Conservation (phyloP, 2,888 invertebrate species). For the Eurytoma californica region DNA sequence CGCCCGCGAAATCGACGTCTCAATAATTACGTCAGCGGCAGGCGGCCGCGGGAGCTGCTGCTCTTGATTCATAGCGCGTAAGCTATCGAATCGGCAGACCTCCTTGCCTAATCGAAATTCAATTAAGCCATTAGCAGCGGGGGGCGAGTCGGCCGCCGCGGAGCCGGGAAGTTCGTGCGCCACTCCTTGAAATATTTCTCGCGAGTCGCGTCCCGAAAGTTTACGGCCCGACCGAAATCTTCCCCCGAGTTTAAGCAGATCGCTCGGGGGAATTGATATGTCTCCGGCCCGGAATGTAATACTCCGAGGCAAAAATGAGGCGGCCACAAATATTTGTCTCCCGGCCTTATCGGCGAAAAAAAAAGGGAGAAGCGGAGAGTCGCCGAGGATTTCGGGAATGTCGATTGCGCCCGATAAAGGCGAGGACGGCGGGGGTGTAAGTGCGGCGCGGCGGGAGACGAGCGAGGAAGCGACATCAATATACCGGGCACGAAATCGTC, state of each 20-base stretch:
- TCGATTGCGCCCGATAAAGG: constrained; percentile 42
- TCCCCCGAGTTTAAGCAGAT: constrained; percentile 5
- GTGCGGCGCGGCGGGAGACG: constrained; percentile 6
- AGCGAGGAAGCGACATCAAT: constrained; percentile 64
- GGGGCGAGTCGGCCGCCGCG: background rate
- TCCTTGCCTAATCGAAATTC: constrained; percentile 74
- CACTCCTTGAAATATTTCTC: background rate
- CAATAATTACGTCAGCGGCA: constrained; percentile 72
- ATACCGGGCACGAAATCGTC: constrained; percentile 72
- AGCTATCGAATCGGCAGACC: constrained; percentile 57
- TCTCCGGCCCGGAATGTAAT: background rate
- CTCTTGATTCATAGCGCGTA: constrained; percentile 72
- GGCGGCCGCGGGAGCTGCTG: constrained; percentile 67
- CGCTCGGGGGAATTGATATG: constrained; percentile 1
- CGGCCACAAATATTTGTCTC: constrained; percentile 18
- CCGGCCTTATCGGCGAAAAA: background rate
- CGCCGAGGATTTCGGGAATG: constrained; percentile 20
- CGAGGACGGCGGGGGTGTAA: constrained; percentile 12
- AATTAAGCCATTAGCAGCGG: constrained; percentile 68
- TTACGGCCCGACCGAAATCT: too few relatives aligned
- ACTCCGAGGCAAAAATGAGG: constrained; percentile 2
- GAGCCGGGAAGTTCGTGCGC: background rate
- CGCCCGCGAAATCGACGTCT: constrained; percentile 67
- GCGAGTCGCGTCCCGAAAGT: too few relatives aligned
- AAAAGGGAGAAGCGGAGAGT: background rate